These are phyloP conservation scores for Ichneumoninae sp. DNA, from an alignment of 2,888 invertebrate species.

Conservation along the genomic window DNA sequence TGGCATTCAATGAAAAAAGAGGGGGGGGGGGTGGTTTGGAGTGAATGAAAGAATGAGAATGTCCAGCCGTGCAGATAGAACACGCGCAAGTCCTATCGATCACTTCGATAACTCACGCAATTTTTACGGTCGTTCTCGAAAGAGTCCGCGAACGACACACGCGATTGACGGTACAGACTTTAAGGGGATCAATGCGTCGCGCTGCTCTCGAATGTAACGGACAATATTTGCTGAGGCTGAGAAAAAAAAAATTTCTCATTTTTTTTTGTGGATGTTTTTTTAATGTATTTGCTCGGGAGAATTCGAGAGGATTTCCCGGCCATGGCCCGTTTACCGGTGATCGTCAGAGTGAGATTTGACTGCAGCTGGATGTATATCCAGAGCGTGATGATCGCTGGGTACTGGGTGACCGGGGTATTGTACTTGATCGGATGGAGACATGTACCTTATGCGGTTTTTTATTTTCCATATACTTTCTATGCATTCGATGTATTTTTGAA, in stretches of 20 bases:
- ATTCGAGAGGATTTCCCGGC: neutral
- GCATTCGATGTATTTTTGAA: too few relatives aligned
- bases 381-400: too few relatives aligned
- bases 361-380: too few relatives aligned
- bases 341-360: too few relatives aligned
- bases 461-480: too few relatives aligned
- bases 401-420: too few relatives aligned
- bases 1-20: constrained; percentile 22
- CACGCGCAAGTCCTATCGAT: constrained; percentile 45
- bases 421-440: too few relatives aligned
- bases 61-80: neutral
- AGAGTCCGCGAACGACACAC: constrained; percentile 38
- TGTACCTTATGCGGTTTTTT: too few relatives aligned
- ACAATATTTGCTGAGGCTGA: constrained; percentile 2
- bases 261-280: neutral
- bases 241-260: neutral
- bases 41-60: constrained; percentile 2
- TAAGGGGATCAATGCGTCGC: neutral
- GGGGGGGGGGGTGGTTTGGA: neutral
- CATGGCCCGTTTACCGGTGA: too few relatives aligned
- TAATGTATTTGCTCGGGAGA: neutral
- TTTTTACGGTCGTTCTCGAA: constrained; percentile 47
- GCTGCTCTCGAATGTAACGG: neutral
- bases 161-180: neutral
- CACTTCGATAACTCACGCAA: constrained; percentile 42